phyloP scores from a whole-genome alignment of 2,113 vertebrate species.

The Toxostoma redivivum region DNA sequence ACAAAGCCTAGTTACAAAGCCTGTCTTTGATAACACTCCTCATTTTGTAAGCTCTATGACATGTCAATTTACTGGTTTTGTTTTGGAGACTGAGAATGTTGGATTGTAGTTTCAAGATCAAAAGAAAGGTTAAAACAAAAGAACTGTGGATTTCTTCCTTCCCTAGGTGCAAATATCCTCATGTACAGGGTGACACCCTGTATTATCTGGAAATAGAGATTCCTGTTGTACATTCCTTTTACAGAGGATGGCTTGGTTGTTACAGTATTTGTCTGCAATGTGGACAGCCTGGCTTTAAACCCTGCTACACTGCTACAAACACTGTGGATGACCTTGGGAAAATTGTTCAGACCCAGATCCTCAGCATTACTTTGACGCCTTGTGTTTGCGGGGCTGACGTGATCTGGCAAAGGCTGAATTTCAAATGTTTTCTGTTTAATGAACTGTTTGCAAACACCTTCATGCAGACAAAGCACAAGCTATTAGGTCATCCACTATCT shows the following conservation, averaged over 20 bases:
- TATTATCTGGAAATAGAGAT: neutral
- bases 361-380: neutral
- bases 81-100: conserved; percentile 40
- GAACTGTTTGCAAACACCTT: neutral
- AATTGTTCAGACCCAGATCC: neutral
- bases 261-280: neutral
- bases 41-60: conserved; percentile 67
- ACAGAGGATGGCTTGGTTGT: neutral
- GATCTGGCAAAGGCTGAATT: neutral
- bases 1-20: neutral
- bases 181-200: neutral
- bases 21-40: conserved; percentile 63
- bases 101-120: conserved; percentile 65
- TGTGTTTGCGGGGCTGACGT: neutral
- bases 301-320: neutral
- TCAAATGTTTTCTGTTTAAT: neutral
- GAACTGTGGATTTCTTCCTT: neutral
- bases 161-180: neutral
- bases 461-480: neutral
- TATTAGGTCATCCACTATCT: neutral
- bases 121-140: conserved; percentile 60
- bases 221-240: neutral
- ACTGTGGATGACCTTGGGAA: neutral
- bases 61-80: conserved; percentile 65
- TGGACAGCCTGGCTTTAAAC: neutral